Evolutionary conservation across 2,113 vertebrate genomes (phyloP).

Genomic region (Tyrannus savana): DNA sequence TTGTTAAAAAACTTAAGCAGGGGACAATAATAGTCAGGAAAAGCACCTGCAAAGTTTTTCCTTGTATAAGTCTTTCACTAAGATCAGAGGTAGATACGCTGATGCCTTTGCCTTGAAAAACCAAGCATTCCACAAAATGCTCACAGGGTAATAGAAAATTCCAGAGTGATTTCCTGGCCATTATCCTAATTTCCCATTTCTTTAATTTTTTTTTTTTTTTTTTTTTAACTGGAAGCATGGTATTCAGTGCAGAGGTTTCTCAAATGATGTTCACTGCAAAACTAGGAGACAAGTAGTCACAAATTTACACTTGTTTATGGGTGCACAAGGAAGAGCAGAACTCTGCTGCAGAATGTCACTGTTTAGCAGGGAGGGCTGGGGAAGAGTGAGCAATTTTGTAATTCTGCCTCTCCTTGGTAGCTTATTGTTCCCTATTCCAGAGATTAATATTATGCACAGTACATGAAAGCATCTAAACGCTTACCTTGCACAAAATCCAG

Average conservation of each 20-base stretch:
- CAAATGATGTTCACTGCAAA: background rate
- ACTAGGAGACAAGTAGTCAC: background rate
- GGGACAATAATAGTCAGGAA: background rate
- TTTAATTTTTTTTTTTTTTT: background rate
- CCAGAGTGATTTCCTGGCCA: background rate
- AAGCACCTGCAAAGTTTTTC: background rate
- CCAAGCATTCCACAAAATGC: background rate
- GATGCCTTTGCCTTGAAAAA: background rate
- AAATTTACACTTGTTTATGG: background rate
- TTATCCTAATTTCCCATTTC: background rate
- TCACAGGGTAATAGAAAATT: background rate
- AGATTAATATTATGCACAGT: background rate
- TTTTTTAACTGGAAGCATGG: background rate
- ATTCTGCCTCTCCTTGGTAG: background rate
- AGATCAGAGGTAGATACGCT: background rate
- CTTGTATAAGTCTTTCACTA: background rate
- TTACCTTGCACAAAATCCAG: background rate
- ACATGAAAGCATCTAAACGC: background rate
- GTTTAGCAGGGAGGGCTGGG: background rate
- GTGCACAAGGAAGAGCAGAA: background rate
- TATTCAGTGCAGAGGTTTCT: background rate
- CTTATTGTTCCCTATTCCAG: background rate
- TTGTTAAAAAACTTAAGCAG: background rate
- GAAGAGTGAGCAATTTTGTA: background rate
- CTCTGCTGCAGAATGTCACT: background rate